phyloP scores from a whole-genome alignment of 2,888 invertebrate species.

The Amblyjoppa proteus region DNA sequence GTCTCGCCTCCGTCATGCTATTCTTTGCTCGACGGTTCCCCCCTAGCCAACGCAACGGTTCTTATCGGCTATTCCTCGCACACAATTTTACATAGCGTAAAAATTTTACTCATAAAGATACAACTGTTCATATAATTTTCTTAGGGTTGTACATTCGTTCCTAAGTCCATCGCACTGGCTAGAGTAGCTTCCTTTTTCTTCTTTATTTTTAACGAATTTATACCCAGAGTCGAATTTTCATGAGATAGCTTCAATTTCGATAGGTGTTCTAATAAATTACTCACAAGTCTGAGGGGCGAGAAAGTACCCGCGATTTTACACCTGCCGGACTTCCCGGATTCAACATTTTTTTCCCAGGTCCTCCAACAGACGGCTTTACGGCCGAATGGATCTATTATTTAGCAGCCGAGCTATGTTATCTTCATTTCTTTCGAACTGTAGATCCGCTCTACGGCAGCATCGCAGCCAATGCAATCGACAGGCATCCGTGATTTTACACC shows the following conservation, averaged over 20 bases:
- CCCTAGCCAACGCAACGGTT: neutral
- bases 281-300: neutral
- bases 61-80: neutral
- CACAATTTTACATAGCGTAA: neutral
- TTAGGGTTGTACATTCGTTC: slow-evolving; percentile 1
- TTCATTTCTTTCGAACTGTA: neutral
- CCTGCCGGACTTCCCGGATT: neutral
- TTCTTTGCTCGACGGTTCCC: neutral
- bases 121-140: slow-evolving; percentile 19
- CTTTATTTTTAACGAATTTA: neutral
- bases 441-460: neutral
- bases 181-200: neutral
- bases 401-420: neutral
- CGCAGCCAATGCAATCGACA: neutral
- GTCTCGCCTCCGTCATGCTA: slow-evolving; percentile 24
- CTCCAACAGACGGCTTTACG: neutral
- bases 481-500: neutral
- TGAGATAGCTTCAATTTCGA: neutral
- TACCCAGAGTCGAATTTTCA: neutral
- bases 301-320: neutral
- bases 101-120: slow-evolving; percentile 17
- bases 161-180: neutral
- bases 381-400: slow-evolving; percentile 3
- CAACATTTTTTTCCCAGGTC: neutral
- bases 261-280: neutral